These are phyloP conservation scores for Bellardia bayeri DNA, from an alignment of 2,888 invertebrate genomes.

Conservation along the genomic window DNA sequence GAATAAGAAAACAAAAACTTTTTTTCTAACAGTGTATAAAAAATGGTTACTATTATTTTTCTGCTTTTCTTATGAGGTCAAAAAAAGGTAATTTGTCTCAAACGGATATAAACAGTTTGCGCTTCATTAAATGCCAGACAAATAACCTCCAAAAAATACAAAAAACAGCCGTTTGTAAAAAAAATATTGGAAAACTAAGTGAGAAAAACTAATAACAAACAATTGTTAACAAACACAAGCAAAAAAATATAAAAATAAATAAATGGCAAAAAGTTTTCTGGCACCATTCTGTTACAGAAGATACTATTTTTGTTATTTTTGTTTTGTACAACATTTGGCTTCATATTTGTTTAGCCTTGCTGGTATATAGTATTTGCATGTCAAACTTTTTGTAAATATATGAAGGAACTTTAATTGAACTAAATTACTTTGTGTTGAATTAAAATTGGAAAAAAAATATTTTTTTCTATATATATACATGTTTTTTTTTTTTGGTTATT, in stretches of 20 bases:
- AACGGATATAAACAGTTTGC: constrained; percentile 71
- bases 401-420: constrained; percentile 46
- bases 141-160: constrained; percentile 66
- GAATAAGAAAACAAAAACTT: not conserved
- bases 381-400: constrained; percentile 41
- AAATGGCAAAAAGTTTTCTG: constrained; percentile 62
- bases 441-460: not conserved
- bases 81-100: constrained; percentile 70
- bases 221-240: constrained; percentile 40
- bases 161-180: constrained; percentile 6
- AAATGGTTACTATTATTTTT: constrained; percentile 34
- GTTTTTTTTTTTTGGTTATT: not conserved
- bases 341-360: not conserved
- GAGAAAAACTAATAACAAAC: constrained; percentile 71
- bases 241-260: constrained; percentile 15
- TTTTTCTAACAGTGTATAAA: constrained; percentile 22
- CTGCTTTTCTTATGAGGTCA: constrained; percentile 56
- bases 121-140: constrained; percentile 72
- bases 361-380: constrained; percentile 9
- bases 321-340: constrained; percentile 30
- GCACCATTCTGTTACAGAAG: constrained; percentile 53
- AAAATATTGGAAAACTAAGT: constrained; percentile 51
- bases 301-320: not conserved
- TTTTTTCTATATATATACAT: not conserved
- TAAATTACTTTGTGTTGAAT: constrained; percentile 8